Base-by-base conservation (phyloP, 2,888 invertebrate genomes). In the Dasysyrphus tricinctus region DNA sequence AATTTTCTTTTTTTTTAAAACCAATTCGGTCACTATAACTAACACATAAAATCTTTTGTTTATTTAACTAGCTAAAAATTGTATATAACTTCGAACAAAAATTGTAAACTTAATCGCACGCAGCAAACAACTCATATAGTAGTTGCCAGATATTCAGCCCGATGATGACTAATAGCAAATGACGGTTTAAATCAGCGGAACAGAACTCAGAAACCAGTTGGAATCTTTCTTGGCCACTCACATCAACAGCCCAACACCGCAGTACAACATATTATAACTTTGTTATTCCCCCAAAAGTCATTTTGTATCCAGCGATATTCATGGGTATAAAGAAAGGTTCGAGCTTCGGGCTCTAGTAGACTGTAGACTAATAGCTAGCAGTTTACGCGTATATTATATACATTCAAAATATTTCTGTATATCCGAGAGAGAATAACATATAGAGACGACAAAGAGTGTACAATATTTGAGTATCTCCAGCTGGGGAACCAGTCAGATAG, bases 141-240 rank as follows among this genome's bases (percentile, higher is more conserved):
- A 32, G 63, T 44, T 74, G 42, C 61, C 65, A 51, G 79, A 76
- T 72, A 76, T 67, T 81, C 51, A 70, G 70, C 24, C 67, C 61
- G 84, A 77, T 73, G 80, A 74, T 85, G 80, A 74, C 77, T 85
- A 85, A 85, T 81, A 49, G 19, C 37, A 8, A 37, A 67, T 67
- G 67, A 12, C 54, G 67, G 77, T 63, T 77, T 63, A 63, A 85
- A 81, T 24, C 76, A 77, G 44, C 9, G 56, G 57, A 81, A 61
- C 81, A 70, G 69, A 81, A 85, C 85, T 81, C 74, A 24, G 47
- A 77, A 85, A 85, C 85, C 85, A 69, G 85, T 85, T 77, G 77
- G 11, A 42, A 47, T 67, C 63, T 67, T 14, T 63, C 74, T 77
- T 77, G 63, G 69, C 77, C 74, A 56, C 39, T 65, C 54, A 69